Conservation (phyloP, 1,140 invertebrate genomes). For the Arctopsyche grandis region DNA sequence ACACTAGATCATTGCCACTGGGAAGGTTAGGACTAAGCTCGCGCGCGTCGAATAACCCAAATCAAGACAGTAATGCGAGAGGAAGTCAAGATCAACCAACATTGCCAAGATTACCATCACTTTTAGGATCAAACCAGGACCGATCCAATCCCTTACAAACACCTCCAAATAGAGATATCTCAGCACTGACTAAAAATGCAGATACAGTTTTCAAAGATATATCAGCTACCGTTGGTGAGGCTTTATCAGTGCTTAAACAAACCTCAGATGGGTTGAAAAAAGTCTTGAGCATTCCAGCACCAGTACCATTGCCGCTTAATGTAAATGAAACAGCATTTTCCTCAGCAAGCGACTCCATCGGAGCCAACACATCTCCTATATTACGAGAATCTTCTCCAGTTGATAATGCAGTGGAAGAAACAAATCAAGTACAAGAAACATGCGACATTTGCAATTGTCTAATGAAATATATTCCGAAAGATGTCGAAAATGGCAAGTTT, state of each 20-base stretch:
- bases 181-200: neutral
- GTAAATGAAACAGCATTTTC: neutral
- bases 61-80: neutral
- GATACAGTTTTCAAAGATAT: neutral
- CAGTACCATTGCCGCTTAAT: neutral
- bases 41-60: too few relatives aligned
- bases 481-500: slow-evolving; percentile 30
- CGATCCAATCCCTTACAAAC: neutral
- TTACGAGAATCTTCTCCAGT: too few relatives aligned
- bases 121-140: neutral
- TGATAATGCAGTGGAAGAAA: neutral
- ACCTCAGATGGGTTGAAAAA: neutral
- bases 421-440: neutral
- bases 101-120: neutral
- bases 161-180: neutral
- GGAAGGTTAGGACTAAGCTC: too few relatives aligned
- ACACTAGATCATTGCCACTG: too few relatives aligned
- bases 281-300: neutral
- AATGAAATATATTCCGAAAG: slow-evolving; percentile 41
- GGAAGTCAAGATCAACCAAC: neutral
- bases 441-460: slow-evolving; percentile 52
- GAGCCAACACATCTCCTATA: neutral
- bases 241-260: neutral
- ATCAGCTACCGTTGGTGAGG: neutral
- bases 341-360: neutral